Evolutionary conservation across 2,113 vertebrate genomes (phyloP).

Genomic region (Apaloderma vittatum): DNA sequence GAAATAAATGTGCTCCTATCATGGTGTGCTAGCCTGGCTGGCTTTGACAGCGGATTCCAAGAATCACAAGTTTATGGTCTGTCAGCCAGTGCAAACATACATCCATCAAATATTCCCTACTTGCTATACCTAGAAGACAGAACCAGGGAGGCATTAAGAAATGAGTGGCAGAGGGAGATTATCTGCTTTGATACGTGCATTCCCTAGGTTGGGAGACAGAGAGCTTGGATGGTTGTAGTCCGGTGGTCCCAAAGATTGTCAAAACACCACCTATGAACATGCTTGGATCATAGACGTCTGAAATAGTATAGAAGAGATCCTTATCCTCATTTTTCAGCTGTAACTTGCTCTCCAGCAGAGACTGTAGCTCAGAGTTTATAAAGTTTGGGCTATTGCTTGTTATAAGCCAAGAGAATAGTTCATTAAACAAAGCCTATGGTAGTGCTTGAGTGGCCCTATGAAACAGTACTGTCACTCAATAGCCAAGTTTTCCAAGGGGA

Average conservation of each 20-base stretch:
- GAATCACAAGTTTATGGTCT: neutral
- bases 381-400: neutral
- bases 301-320: neutral
- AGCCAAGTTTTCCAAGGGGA: neutral
- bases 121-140: neutral
- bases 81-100: slow-evolving; percentile 15
- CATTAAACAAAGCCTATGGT: neutral
- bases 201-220: neutral
- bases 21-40: neutral
- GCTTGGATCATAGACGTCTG: neutral
- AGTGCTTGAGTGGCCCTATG: neutral
- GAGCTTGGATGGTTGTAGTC: neutral
- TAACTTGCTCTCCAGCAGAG: neutral
- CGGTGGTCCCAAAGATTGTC: neutral
- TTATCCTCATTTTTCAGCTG: neutral
- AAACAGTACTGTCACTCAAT: neutral
- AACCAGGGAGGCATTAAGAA: neutral
- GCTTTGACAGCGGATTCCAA: neutral
- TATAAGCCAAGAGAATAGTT: neutral
- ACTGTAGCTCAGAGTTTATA: neutral
- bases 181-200: neutral
- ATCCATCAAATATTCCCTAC: neutral
- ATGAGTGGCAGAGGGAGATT: neutral
- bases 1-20: neutral
- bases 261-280: neutral